These are phyloP conservation scores for Eubucco bourcierii DNA, from an alignment of 2,113 vertebrate genomes.

Conservation along the genomic window DNA sequence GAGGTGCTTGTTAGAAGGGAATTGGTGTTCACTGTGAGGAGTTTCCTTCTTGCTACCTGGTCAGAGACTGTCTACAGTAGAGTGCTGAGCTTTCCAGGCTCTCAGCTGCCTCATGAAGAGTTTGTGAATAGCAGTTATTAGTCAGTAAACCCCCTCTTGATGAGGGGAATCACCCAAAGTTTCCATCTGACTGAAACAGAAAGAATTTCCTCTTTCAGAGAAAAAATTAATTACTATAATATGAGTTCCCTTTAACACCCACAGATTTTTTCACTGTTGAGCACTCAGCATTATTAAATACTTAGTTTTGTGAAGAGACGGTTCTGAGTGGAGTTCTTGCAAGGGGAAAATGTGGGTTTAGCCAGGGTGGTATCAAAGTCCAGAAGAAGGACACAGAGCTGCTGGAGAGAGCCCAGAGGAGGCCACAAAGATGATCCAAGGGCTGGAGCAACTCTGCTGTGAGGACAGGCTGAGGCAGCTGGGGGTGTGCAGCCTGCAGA, in stretches of 20 bases:
- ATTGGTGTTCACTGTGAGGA: background rate
- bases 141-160: conserved; percentile 8
- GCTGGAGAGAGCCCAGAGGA: no score
- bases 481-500: no score
- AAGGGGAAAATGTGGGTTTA: background rate
- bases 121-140: background rate
- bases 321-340: background rate
- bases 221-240: background rate
- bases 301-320: background rate
- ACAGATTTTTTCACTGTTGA: background rate
- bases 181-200: background rate
- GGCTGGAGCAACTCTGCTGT: no score
- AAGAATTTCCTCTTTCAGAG: background rate
- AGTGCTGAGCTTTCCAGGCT: background rate
- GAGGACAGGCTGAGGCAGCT: no score
- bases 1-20: background rate
- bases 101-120: background rate
- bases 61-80: background rate
- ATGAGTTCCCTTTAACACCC: background rate
- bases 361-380: background rate
- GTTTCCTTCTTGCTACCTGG: background rate
- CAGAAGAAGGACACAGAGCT: no score
- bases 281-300: background rate
- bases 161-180: background rate
- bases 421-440: no score